Base-by-base conservation (phyloP, 2,888 invertebrate genomes). In the Eurois occulta region DNA sequence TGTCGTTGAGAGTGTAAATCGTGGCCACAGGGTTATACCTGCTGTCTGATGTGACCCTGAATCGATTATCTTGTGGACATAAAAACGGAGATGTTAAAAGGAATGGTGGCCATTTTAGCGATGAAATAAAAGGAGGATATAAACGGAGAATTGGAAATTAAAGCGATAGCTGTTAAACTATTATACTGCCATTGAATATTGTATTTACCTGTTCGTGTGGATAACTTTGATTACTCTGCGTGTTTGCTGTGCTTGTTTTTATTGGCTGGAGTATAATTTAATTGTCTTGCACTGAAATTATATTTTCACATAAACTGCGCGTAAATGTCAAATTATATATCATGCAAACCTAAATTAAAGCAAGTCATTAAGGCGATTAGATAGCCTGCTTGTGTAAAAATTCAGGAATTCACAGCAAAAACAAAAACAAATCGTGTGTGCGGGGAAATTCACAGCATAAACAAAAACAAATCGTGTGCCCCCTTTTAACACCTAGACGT, bases 31-130 rank as follows among this genome's bases (percentile, higher is more conserved):
- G n/a, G 13, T 18, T 65, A 72, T 69, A 75, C 64, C 35, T 46
- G 62, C 28, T 38, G 11, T 62, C 38, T 28, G 21, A 68, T 41
- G 52, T 48, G 16, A 46, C 35, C 16, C 58, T 41, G 64, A 84
- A 86, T 86, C 62, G 75, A 78, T 84, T 78, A 70, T 66, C 74
- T 78, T 70, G 71, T 78, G 62, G 7, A 78, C 73, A 58, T 83
- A 66, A 78, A 82, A 78, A 46, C 35, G 38, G 48, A 66, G 68
- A 55, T 66, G 64, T 21, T 52, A 55, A 48, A 72, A 28, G 46
- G 38, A 64, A 58, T 32, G 24, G 52, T 35, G 10, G 66, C 35
- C 48, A 32, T 70, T 86, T 52, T 24, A 69, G 38, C 72, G n/a
- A 74, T 55, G n/a, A n/a, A 55, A 72, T 74, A 72, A 71, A 77